Base-by-base conservation (phyloP, 2,113 vertebrate genomes). In the Xiphophorus hellerii region DNA sequence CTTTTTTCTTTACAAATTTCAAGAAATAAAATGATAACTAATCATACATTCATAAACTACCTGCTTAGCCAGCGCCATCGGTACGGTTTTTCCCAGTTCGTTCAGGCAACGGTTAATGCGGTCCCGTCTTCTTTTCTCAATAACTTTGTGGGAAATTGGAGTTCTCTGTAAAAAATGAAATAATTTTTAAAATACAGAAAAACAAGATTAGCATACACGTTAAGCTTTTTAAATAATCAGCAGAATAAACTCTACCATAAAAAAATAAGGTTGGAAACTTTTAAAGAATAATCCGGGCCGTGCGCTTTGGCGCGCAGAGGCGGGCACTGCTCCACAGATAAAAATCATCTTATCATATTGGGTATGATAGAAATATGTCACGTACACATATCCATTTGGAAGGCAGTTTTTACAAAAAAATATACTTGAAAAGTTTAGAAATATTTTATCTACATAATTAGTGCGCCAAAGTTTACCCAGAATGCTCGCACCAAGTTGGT, bases 51-150 rank as follows among this genome's bases (percentile, higher is more conserved):
- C 51, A 62, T 62, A n/a, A 25, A 65, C 72, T 95, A 99, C 97
- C 97, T 99, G 98, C 83, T 98, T 99, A 7, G 97, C 98, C 73
- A 98, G 83, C 1, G 98, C 98, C 97, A 98, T 98, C 15, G 98
- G 98, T 22, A 99, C 97, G 0, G 97, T 99, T 92, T 97, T 98
- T 27, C 97, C 97, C 62, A 99, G 84, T 66, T 99, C 97, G 60
- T 96, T 98, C 15, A 99, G 92, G 83, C 98, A 99, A 73, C 96
- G 96, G 76, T 99, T 99, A 84, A 99, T 99, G 20, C 98, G 95
- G 83, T 99, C 98, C 71, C 98, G 92, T 74, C 98, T 94, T 73
- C 98, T 91, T 82, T 99, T 99, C 90, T 99, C 98, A 25, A 99
- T 99, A 69, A 99, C 98, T 92, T 99, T 99, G 90, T 99, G 98